phyloP scores from a whole-genome alignment of 2,797 vertebrate genomes.

The Otus scops region DNA sequence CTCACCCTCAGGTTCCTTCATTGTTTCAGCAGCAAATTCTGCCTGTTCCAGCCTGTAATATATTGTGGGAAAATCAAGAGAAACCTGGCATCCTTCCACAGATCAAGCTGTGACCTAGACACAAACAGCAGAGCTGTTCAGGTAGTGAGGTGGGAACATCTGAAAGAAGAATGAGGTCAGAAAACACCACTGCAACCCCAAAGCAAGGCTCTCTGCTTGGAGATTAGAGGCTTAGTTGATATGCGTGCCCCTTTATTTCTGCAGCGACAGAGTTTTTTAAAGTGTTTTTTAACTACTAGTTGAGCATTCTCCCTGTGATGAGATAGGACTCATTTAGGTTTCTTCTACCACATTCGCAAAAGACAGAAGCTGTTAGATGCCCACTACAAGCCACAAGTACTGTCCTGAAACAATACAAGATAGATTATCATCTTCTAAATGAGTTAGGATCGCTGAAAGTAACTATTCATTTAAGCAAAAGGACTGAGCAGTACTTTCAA shows the following conservation, averaged over 20 bases:
- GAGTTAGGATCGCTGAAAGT: not conserved
- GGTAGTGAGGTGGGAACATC: not conserved
- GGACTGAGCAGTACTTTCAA: not conserved
- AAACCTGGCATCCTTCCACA: not conserved
- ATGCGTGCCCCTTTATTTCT: not conserved
- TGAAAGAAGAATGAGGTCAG: not conserved
- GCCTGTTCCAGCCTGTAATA: not conserved
- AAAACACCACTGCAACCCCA: not conserved
- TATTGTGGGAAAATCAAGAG: not conserved
- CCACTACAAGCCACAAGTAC: not conserved
- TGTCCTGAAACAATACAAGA: not conserved
- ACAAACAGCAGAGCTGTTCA: not conserved
- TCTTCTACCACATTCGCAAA: not conserved
- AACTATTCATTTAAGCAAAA: not conserved
- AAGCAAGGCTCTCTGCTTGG: not conserved
- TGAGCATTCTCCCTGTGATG: not conserved
- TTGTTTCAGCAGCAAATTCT: not conserved
- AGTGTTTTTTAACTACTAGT: not conserved
- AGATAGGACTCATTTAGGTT: not conserved
- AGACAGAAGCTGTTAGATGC: not conserved
- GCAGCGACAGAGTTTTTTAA: not conserved
- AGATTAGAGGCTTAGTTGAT: not conserved
- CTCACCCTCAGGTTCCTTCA: not conserved
- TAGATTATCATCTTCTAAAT: not conserved
- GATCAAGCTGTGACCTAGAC: not conserved